phyloP scores from a whole-genome alignment of 2,888 invertebrate species.

The Sceliomorpha sp. region DNA sequence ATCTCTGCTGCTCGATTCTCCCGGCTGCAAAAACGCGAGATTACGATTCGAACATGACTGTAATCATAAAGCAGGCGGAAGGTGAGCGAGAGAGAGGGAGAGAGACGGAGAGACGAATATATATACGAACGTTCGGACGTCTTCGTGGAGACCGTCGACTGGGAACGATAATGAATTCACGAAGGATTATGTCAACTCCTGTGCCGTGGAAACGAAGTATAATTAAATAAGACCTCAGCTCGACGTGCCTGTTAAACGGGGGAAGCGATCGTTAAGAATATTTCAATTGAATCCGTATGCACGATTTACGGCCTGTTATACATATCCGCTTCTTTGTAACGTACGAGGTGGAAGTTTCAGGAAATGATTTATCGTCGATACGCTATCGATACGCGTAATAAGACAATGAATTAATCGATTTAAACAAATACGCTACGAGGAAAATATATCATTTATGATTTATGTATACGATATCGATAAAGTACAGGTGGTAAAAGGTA shows the following conservation, averaged over 20 bases:
- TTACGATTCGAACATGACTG: conserved; percentile 34
- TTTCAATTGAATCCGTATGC: conserved; percentile 10
- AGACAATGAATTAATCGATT: too few species aligned
- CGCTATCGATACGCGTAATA: too few species aligned
- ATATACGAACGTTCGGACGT: conserved; percentile 13
- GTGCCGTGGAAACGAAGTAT: conserved; percentile 11
- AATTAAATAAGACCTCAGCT: conserved; percentile 10
- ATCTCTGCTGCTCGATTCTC: conserved; percentile 11
- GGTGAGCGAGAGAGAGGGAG: too few species aligned
- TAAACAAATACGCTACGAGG: too few species aligned
- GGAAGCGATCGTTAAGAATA: not conserved
- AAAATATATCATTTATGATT: too few species aligned
- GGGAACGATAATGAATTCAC: conserved; percentile 30
- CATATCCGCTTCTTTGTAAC: not conserved
- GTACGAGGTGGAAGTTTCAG: too few species aligned
- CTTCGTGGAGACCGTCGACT: conserved; percentile 2
- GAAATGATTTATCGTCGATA: too few species aligned
- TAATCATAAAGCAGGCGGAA: conserved; percentile 31
- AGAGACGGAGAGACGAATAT: conserved; percentile 6
- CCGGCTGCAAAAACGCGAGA: conserved; percentile 24
- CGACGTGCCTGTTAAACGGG: not conserved
- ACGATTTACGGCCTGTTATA: not conserved
- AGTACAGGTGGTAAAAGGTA: too few species aligned
- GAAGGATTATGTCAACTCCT: conserved; percentile 9
- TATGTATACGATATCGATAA: too few species aligned